A percentile compares a stretch with the other conserved stretches of the same genome.
Evolutionary conservation across 2,888 invertebrate species (phyloP).

Genomic region (Coenonympha arcania): DNA sequence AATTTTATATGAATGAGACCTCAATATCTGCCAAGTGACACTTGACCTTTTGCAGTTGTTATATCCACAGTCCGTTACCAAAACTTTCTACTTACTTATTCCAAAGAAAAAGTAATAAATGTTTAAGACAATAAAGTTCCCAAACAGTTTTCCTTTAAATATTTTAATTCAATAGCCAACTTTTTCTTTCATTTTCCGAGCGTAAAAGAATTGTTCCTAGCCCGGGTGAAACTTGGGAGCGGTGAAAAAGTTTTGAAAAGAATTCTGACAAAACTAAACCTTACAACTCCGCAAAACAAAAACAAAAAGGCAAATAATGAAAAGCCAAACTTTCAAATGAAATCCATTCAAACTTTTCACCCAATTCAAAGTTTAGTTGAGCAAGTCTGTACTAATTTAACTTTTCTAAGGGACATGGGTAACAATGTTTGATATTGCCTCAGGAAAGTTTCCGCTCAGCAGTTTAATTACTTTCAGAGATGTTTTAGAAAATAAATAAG

Average conservation of each 20-base stretch:
- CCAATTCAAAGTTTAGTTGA: conserved; percentile 45
- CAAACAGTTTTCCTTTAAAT: conserved; percentile 14
- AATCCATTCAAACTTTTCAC: conserved; percentile 55
- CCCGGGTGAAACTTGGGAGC: conserved; percentile 29
- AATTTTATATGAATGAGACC: no score
- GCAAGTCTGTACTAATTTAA: conserved; percentile 46
- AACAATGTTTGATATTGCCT: conserved; percentile 24
- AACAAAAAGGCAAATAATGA: conserved; percentile 52
- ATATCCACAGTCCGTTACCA: not conserved
- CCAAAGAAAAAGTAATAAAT: not conserved
- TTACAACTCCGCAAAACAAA: conserved; percentile 45
- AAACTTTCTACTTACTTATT: not conserved
- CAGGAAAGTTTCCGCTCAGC: no score
- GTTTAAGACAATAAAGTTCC: conserved; percentile 15
- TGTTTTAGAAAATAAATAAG: not conserved
- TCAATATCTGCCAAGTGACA: no score
- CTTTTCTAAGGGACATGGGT: conserved; percentile 36
- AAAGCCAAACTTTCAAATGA: conserved; percentile 55
- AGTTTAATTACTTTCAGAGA: conserved; percentile 11
- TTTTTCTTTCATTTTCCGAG: conserved; percentile 24
- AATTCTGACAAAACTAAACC: conserved; percentile 38
- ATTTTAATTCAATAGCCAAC: conserved; percentile 19
- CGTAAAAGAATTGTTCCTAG: conserved; percentile 28
- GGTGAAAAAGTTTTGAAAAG: conserved; percentile 44
- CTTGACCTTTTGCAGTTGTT: not conserved